These are phyloP conservation scores for Gadopsis marmoratus DNA, from an alignment of 2,797 vertebrate species.

Conservation along the genomic window DNA sequence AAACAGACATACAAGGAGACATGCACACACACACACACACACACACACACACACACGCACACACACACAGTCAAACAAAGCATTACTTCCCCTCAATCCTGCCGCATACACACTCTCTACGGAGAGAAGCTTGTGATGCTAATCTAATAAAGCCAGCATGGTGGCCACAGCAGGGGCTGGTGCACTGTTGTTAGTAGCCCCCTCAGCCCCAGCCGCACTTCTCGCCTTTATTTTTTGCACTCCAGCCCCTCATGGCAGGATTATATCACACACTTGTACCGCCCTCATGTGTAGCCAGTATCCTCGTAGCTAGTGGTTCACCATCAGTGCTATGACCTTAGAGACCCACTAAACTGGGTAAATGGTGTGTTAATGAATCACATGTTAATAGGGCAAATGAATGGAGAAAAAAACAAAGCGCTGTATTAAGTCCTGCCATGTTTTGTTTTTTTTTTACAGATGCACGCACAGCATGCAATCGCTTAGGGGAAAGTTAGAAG, in stretches of 20 bases:
- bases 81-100: conserved; percentile 56
- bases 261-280: conserved; percentile 56
- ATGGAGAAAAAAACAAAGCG: conserved; percentile 46
- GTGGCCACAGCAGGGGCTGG: conserved; percentile 70
- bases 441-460: conserved; percentile 43
- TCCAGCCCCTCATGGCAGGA: conserved; percentile 52
- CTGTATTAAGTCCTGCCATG: conserved; percentile 47
- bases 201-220: conserved; percentile 59
- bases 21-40: conserved; percentile 16
- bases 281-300: conserved; percentile 38
- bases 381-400: conserved; percentile 64
- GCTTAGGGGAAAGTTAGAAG: conserved; percentile 51
- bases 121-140: conserved; percentile 68
- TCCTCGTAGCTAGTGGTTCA: conserved; percentile 27
- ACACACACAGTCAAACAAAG: conserved; percentile 48
- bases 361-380: conserved; percentile 68
- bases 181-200: conserved; percentile 67
- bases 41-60: not conserved
- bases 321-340: conserved; percentile 66
- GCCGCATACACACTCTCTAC: conserved; percentile 59
- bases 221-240: conserved; percentile 57
- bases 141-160: conserved; percentile 82
- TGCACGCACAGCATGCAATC: conserved; percentile 46
- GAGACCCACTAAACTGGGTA: conserved; percentile 68
- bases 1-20: conserved; percentile 25